A percentile compares a stretch with the other conserved stretches of the same genome.
These are phyloP conservation scores for Sesamia nonagrioides DNA, from an alignment of 1,140 invertebrate species.

Conservation along the genomic window DNA sequence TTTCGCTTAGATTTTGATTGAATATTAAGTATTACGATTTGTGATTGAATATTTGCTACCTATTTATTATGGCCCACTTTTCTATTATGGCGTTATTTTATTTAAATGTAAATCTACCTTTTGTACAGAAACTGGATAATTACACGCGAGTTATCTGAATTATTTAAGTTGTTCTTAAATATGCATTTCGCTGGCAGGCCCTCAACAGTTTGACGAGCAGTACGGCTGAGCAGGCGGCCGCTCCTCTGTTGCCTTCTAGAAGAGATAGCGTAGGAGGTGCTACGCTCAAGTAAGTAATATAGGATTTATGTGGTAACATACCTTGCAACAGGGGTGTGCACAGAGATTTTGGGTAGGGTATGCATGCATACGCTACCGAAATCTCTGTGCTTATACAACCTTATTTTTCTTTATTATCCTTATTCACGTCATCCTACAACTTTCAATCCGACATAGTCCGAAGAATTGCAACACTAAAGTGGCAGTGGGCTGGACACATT, in stretches of 20 bases:
- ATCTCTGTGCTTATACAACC: too few species aligned
- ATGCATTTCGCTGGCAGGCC: conserved; percentile 86
- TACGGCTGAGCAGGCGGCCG: conserved; percentile 87
- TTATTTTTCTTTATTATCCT: too few species aligned
- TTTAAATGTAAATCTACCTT: neutral
- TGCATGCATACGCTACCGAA: too few species aligned
- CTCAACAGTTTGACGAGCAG: conserved; percentile 90
- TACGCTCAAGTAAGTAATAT: conserved; percentile 79
- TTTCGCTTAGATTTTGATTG: conserved; percentile 21
- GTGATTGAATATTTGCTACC: conserved; percentile 4
- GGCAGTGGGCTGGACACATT: too few species aligned
- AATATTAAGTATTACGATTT: neutral
- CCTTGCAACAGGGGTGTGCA: too few species aligned
- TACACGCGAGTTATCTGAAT: neutral
- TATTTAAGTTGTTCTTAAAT: neutral
- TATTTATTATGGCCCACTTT: conserved; percentile 2
- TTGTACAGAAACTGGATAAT: conserved; percentile 2
- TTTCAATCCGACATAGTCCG: too few species aligned
- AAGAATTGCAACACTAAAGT: too few species aligned
- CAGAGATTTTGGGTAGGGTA: too few species aligned
- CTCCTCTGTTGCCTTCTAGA: conserved; percentile 89
- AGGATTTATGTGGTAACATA: neutral
- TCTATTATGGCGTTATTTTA: neutral
- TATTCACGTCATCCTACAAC: too few species aligned
- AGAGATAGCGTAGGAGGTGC: conserved; percentile 90